phyloP scores from a whole-genome alignment of 2,888 invertebrate genomes.

The Acleris emargana region DNA sequence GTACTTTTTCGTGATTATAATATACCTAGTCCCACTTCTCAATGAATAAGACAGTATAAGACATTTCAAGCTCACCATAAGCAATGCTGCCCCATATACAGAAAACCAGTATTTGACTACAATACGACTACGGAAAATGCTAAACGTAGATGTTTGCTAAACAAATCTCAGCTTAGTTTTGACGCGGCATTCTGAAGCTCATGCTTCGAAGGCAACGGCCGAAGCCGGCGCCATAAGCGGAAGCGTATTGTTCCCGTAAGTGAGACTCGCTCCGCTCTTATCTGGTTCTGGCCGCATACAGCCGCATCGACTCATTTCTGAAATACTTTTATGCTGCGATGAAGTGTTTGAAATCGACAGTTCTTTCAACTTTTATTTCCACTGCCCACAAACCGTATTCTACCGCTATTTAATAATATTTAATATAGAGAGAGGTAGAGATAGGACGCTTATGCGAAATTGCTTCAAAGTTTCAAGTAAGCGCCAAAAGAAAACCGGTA shows the following conservation, averaged over 20 bases:
- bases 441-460: neutral
- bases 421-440: no score
- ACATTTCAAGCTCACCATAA: no score
- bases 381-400: no score
- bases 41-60: no score
- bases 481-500: slow-evolving; percentile 26
- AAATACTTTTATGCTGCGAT: slow-evolving; percentile 11
- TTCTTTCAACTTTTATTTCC: neutral
- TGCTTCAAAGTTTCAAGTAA: neutral
- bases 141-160: neutral
- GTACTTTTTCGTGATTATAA: no score
- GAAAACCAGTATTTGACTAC: no score
- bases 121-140: no score
- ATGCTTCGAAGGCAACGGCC: slow-evolving; percentile 32
- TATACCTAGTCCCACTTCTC: no score
- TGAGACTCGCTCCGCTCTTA: slow-evolving; percentile 42
- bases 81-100: no score
- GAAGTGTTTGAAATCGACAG: neutral
- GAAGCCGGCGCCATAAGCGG: slow-evolving; percentile 60
- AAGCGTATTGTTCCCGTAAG: slow-evolving; percentile 58
- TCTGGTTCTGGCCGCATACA: slow-evolving; percentile 46
- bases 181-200: neutral
- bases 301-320: slow-evolving; percentile 14
- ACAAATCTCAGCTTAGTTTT: neutral
- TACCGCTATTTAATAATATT: no score